These are phyloP conservation scores for Battus philenor DNA, from an alignment of 1,140 invertebrate species.

Conservation along the genomic window DNA sequence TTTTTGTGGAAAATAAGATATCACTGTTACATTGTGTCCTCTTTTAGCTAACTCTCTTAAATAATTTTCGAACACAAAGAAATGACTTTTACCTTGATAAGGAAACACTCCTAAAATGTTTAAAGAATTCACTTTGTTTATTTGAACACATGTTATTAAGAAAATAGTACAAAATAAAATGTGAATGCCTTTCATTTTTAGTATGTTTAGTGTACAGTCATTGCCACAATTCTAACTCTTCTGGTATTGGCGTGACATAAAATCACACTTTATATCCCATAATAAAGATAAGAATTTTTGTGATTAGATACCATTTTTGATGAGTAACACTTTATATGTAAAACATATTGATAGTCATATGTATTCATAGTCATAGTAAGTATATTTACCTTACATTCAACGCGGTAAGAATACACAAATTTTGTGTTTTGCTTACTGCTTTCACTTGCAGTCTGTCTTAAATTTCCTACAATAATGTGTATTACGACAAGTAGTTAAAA, in stretches of 20 bases:
- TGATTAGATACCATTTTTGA: too few species aligned
- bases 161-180: neutral
- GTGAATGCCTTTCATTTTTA: constrained; percentile 1
- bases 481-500: too few species aligned
- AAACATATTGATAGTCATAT: too few species aligned
- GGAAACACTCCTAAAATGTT: constrained; percentile 81
- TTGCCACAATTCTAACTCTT: neutral
- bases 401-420: too few species aligned
- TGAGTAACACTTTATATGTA: too few species aligned
- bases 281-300: too few species aligned
- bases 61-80: constrained; percentile 81
- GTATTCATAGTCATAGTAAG: too few species aligned
- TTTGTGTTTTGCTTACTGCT: too few species aligned
- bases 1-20: constrained; percentile 80
- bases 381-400: too few species aligned
- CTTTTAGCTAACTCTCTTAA: constrained; percentile 78
- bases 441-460: too few species aligned
- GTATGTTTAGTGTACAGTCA: neutral
- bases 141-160: neutral
- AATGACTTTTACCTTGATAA: constrained; percentile 84
- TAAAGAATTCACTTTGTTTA: constrained; percentile 27
- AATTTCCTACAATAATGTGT: too few species aligned
- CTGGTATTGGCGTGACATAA: neutral
- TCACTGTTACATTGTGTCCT: constrained; percentile 84
- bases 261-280: too few species aligned